Base-by-base conservation (phyloP, 2,113 vertebrate genomes). In the Okapia johnstoni region DNA sequence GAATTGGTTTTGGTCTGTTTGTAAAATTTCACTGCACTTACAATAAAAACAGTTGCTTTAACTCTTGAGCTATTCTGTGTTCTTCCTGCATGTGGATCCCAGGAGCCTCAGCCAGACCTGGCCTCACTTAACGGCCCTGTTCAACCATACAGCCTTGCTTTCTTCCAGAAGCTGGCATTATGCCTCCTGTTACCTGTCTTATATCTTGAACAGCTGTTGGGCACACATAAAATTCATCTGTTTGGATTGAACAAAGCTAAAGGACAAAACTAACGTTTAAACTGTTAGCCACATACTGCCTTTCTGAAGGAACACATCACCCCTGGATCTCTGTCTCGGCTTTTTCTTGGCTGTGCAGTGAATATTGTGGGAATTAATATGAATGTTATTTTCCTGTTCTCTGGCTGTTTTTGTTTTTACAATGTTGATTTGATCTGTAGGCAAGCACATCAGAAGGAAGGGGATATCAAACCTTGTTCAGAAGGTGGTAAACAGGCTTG, bases 331-430 rank as follows among this genome's bases (percentile, higher is more conserved):
- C 26, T 2, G 43, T 58, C 61, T 84, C 16, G 5, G 83, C 55
- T 36, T 46, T n/a, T 23, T 30, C 8, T 48, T 28, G 26, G 28
- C 16, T 2, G 4, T 4, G 11, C 25, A 6, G 1, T 6, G 63
- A 7, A 7, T 25, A 0, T 0, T 6, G 33, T 36, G 40, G 46
- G 11, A 48, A 83, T 48, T 33, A 0, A 9, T 46, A 8, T 8
- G 12, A 21, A 14, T 5, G 15, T 5, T 43, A 5, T 54, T 30
- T 58, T 23, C 63, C 81, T 28, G 40, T 28, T 73, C 46, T 81
- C 89, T 15, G 30, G 15, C 30, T 26, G 26, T 85, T 19, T 48
- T 48, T 70, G 10, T 48, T 9, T 9, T 43, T 19, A 36, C 81
- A 11, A 2, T 3, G 40, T 36, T 93, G 54, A 50, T 40, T 48